Percentiles rank a stretch among this genome's conserved stretches.
Conservation (phyloP, 2,113 vertebrate species). For the Pimephales promelas region DNA sequence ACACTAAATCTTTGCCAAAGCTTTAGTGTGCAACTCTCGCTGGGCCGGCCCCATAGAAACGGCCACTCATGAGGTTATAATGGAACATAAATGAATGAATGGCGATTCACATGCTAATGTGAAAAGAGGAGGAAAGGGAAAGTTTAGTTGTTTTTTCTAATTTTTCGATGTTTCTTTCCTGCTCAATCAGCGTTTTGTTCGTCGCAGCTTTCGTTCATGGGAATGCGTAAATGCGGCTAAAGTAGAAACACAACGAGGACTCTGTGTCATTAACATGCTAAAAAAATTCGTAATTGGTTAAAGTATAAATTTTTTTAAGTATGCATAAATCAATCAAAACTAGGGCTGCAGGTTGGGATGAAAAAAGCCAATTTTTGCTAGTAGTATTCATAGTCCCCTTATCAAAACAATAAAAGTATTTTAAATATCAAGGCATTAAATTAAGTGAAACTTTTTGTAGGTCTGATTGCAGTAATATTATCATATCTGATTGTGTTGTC, state of each 20-base stretch:
- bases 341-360: neutral
- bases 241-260: neutral
- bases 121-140: slow-evolving; percentile 84
- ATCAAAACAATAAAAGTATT: neutral
- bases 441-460: neutral
- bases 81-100: slow-evolving; percentile 90
- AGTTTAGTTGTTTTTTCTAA: slow-evolving; percentile 87
- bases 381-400: neutral
- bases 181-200: slow-evolving; percentile 73
- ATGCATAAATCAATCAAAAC: neutral
- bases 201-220: slow-evolving; percentile 66
- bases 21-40: slow-evolving; percentile 45
- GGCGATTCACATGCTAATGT: slow-evolving; percentile 96
- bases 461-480: neutral
- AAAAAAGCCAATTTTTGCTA: neutral
- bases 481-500: neutral
- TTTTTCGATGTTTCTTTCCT: slow-evolving; percentile 86
- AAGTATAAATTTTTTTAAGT: neutral
- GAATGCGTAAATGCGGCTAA: neutral
- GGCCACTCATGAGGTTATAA: slow-evolving; percentile 83
- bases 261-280: neutral
- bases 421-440: neutral
- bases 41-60: slow-evolving; percentile 57
- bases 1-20: slow-evolving; percentile 56
- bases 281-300: neutral